phyloP scores from a whole-genome alignment of 2,797 vertebrate species.

The Tarsius wallacei region DNA sequence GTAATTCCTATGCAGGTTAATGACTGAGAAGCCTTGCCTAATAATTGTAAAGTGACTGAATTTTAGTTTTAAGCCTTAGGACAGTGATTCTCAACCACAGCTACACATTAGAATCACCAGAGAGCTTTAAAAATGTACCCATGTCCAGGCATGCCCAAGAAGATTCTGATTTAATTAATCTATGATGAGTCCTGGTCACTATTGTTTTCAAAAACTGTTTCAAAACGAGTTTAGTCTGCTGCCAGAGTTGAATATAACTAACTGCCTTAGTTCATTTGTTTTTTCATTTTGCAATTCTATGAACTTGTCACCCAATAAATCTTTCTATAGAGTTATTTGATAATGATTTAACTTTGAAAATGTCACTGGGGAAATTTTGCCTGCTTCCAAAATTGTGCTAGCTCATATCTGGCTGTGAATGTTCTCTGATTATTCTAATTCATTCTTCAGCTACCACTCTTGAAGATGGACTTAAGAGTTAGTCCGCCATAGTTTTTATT shows the following conservation, averaged over 20 bases:
- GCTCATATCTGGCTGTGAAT: background rate
- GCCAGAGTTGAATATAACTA: background rate
- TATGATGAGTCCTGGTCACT: background rate
- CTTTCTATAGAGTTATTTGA: background rate
- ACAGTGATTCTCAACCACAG: background rate
- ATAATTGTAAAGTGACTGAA: background rate
- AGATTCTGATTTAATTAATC: background rate
- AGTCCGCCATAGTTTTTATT: background rate
- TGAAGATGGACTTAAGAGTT: background rate
- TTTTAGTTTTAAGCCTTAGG: background rate
- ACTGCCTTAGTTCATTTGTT: background rate
- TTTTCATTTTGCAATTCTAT: background rate
- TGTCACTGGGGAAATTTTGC: background rate
- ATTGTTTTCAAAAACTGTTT: background rate
- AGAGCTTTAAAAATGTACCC: background rate
- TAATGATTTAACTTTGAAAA: background rate
- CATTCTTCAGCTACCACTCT: background rate
- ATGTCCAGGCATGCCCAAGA: background rate
- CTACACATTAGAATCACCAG: background rate
- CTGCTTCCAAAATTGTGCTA: background rate
- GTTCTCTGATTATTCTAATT: background rate
- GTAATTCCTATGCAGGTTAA: background rate
- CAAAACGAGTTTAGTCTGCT: background rate
- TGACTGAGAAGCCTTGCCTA: background rate
- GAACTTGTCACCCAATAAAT: background rate